These are phyloP conservation scores for Polypterus senegalus DNA, from an alignment of 2,113 vertebrate species.

Conservation along the genomic window DNA sequence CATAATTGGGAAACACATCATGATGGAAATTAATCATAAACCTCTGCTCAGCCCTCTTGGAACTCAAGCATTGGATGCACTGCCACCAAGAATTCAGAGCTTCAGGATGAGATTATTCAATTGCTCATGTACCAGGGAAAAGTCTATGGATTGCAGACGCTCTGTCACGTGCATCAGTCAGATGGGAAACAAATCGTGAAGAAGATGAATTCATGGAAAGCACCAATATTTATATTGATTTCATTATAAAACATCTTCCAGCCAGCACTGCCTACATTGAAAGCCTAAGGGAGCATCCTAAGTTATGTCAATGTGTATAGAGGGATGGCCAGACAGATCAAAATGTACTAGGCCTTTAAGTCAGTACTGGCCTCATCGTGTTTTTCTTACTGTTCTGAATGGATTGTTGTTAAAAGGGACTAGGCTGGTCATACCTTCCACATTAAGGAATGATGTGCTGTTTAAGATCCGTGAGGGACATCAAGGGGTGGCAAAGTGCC, in stretches of 20 bases:
- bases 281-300: background rate
- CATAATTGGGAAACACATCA: background rate
- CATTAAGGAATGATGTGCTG: conserved; percentile 2
- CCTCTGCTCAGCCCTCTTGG: background rate
- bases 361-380: background rate
- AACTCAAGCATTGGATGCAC: background rate
- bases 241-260: conserved; percentile 2
- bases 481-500: background rate
- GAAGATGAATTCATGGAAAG: background rate
- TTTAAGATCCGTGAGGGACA: background rate
- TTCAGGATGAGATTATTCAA: background rate
- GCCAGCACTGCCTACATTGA: background rate
- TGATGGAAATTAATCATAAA: too few species aligned
- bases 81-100: background rate
- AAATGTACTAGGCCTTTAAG: background rate
- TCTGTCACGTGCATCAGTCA: background rate
- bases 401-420: conserved; percentile 8
- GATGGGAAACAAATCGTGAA: background rate
- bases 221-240: conserved; percentile 7
- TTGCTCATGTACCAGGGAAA: background rate
- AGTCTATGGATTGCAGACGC: conserved; percentile 1
- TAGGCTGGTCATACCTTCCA: conserved; percentile 4
- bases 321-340: background rate
- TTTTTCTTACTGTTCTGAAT: background rate
- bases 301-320: background rate